Conservation (phyloP, 2,113 vertebrate species). For the Anoura caudifer region DNA sequence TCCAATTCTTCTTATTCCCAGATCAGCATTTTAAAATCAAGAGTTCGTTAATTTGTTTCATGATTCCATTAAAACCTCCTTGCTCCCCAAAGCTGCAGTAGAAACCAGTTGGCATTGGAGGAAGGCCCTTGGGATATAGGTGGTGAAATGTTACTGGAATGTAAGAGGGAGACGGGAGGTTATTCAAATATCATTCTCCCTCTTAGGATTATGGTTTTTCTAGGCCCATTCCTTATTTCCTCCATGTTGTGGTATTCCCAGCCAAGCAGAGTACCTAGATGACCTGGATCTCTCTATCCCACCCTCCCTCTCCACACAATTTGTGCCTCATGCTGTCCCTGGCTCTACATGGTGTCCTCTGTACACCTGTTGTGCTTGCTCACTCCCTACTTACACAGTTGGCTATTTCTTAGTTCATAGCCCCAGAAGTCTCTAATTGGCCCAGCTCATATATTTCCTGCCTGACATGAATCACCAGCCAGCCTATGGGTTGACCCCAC, state of each 20-base stretch:
- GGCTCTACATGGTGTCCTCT: background rate
- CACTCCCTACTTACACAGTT: background rate
- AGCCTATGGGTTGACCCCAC: background rate
- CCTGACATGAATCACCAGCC: background rate
- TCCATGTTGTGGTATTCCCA: background rate
- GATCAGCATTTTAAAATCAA: background rate
- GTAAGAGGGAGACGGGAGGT: accelerated
- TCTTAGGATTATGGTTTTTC: background rate
- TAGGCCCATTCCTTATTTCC: background rate
- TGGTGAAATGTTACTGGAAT: background rate
- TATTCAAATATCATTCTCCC: background rate
- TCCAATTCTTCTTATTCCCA: background rate
- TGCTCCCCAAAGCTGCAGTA: background rate
- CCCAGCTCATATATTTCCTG: background rate
- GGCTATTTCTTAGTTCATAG: background rate
- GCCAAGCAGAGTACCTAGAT: background rate
- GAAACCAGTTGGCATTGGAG: background rate
- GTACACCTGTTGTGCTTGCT: background rate
- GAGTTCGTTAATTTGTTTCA: background rate
- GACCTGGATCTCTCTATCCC: background rate
- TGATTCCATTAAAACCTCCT: background rate
- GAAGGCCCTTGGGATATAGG: background rate
- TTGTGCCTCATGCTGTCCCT: background rate
- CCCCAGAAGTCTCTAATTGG: background rate
- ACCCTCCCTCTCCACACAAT: background rate